These are phyloP conservation scores for Apogon talboti DNA, from an alignment of 2,797 vertebrate genomes.

Conservation along the genomic window DNA sequence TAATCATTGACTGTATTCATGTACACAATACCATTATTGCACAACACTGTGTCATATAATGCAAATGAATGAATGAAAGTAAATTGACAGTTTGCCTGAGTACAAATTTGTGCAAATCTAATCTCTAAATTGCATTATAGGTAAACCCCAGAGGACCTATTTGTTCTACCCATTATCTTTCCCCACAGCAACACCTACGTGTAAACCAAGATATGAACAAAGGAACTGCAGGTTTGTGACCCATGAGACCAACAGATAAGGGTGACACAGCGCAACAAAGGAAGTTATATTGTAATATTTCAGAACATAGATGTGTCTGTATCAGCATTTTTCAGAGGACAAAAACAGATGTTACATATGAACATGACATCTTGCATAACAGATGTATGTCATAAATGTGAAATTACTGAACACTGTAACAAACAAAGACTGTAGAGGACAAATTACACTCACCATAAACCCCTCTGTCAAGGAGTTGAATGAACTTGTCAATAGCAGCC, in stretches of 20 bases:
- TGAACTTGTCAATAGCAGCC: conserved; percentile 83
- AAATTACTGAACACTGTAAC: too few species aligned
- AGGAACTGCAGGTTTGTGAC: conserved; percentile 22
- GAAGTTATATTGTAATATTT: conserved; percentile 10
- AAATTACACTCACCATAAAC: conserved; percentile 85
- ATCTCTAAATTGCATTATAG: conserved; percentile 6
- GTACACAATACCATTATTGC: background rate
- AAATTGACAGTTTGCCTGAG: background rate
- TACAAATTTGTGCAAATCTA: conserved; percentile 11
- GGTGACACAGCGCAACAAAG: background rate
- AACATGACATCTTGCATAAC: too few species aligned
- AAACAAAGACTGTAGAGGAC: background rate
- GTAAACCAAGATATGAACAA: conserved; percentile 7
- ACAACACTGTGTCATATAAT: background rate
- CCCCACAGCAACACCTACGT: conserved; percentile 7
- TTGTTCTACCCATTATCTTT: conserved; percentile 26
- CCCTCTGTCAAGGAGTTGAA: conserved; percentile 88
- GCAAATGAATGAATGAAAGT: background rate
- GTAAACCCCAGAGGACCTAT: background rate
- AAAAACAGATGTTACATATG: background rate
- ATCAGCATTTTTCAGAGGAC: conserved; percentile 8
- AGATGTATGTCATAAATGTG: too few species aligned
- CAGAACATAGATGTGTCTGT: background rate
- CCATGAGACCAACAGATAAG: conserved; percentile 29
- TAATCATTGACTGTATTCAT: conserved; percentile 13